Evolutionary conservation across 2,888 invertebrate species (phyloP).

Genomic region (Camptogramma bilineatum): DNA sequence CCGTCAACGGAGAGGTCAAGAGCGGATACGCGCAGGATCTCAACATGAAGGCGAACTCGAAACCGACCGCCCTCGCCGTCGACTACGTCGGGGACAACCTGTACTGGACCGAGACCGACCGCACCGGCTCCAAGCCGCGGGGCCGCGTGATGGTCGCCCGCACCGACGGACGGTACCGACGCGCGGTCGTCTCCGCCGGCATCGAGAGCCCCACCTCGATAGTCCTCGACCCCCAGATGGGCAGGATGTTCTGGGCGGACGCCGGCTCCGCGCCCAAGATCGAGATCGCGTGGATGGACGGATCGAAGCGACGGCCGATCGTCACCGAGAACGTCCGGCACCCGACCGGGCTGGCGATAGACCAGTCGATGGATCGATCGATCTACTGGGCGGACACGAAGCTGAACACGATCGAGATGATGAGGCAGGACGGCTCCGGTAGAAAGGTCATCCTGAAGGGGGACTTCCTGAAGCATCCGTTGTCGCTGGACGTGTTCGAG

Average conservation of each 20-base stretch:
- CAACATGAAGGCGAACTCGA: slow-evolving; percentile 92
- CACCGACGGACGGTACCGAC: slow-evolving; percentile 94
- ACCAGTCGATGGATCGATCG: slow-evolving; percentile 94
- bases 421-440: slow-evolving; percentile 92
- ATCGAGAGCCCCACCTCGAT: slow-evolving; percentile 95
- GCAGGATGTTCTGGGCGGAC: slow-evolving; percentile 97
- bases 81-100: slow-evolving; percentile 98
- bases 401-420: slow-evolving; percentile 94
- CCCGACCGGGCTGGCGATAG: slow-evolving; percentile 96
- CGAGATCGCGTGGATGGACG: slow-evolving; percentile 98
- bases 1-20: slow-evolving; percentile 90
- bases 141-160: slow-evolving; percentile 95
- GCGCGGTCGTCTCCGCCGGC: slow-evolving; percentile 91
- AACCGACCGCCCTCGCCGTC: slow-evolving; percentile 95
- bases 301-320: slow-evolving; percentile 92
- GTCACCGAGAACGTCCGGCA: slow-evolving; percentile 93
- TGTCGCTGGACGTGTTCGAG: slow-evolving; percentile 97
- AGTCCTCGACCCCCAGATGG: slow-evolving; percentile 93
- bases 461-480: slow-evolving; percentile 90
- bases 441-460: slow-evolving; percentile 90
- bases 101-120: slow-evolving; percentile 96
- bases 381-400: slow-evolving; percentile 99
- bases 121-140: slow-evolving; percentile 89
- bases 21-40: slow-evolving; percentile 95
- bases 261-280: slow-evolving; percentile 96